phyloP scores from a whole-genome alignment of 2,113 vertebrate species.

The Sclerurus mexicanus region DNA sequence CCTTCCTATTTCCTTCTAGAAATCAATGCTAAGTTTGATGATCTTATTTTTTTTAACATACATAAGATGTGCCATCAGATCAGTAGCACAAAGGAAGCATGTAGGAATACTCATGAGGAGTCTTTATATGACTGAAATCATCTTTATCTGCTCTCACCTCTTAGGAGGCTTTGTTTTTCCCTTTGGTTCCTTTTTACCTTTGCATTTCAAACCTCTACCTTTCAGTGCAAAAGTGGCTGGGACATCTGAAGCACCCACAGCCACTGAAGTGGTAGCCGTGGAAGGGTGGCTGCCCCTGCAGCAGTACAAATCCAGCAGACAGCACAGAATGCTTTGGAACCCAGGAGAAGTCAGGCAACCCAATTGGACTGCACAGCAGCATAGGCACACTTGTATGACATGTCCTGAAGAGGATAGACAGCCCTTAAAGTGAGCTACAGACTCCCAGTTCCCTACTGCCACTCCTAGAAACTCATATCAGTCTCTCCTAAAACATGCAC shows the following conservation, averaged over 20 bases:
- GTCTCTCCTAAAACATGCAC: neutral
- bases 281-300: neutral
- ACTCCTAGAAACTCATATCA: neutral
- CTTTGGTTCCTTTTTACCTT: neutral
- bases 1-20: neutral
- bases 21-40: neutral
- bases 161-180: neutral
- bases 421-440: neutral
- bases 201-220: neutral
- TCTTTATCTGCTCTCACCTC: neutral
- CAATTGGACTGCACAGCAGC: neutral
- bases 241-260: neutral
- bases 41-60: neutral
- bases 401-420: neutral
- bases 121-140: neutral
- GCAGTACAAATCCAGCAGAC: neutral
- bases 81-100: neutral
- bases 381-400: neutral
- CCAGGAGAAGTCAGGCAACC: neutral
- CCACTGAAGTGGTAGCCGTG: neutral
- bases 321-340: neutral
- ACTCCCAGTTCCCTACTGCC: neutral
- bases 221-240: neutral
- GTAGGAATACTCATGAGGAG: neutral
- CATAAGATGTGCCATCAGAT: neutral